Evolutionary conservation across 2,113 vertebrate species (phyloP).

Genomic region (Phylloscopus trochilus): DNA sequence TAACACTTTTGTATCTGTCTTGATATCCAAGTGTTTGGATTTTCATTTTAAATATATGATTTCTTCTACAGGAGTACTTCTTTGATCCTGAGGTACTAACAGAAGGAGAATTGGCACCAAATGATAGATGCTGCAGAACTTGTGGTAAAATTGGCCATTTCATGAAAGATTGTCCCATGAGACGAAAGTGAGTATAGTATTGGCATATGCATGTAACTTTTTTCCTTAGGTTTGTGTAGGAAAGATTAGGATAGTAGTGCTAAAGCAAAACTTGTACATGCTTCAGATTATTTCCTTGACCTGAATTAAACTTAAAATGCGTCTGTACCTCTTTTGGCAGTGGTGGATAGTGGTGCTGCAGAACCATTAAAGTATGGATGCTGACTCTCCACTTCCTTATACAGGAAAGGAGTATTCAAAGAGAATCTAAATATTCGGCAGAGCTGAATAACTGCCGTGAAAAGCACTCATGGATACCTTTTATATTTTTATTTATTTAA

Average conservation of each 20-base stretch:
- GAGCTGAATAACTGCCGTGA: background rate
- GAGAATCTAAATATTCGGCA: background rate
- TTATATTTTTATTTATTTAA: background rate
- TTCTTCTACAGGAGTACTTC: constrained; percentile 85
- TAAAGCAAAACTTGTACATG: background rate
- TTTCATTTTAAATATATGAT: background rate
- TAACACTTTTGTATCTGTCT: background rate
- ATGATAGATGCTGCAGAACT: constrained; percentile 93
- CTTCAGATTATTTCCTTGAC: background rate
- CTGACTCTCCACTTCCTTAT: background rate
- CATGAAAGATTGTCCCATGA: constrained; percentile 93
- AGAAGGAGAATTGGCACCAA: constrained; percentile 90
- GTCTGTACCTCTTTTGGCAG: background rate
- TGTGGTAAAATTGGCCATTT: constrained; percentile 98
- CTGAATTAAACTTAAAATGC: background rate
- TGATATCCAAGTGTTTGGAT: background rate
- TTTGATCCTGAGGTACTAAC: constrained; percentile 93
- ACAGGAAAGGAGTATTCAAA: background rate
- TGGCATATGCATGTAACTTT: background rate
- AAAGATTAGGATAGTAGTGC: background rate
- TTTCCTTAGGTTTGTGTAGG: background rate
- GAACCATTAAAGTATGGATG: background rate
- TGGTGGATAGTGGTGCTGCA: background rate
- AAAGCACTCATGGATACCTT: background rate
- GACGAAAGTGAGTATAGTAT: constrained; percentile 81